A percentile compares a stretch with the other conserved stretches of the same genome.
Conservation (phyloP, 2,113 vertebrate species). For the Triplophysa tibetana region DNA sequence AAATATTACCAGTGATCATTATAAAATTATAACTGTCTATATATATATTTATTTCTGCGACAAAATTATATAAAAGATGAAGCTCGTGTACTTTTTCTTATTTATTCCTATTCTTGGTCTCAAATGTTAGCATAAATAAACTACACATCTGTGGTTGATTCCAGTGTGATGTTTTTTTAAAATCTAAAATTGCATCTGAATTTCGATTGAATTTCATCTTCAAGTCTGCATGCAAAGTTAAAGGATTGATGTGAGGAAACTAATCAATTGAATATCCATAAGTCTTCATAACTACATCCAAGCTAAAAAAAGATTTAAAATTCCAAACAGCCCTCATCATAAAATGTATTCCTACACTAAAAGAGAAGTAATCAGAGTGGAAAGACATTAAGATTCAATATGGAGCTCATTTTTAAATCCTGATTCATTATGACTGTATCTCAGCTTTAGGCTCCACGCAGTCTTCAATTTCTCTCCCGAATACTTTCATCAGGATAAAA, state of each 20-base stretch:
- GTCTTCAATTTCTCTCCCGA: neutral
- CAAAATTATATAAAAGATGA: too few relatives aligned
- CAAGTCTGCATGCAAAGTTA: constrained; percentile 60
- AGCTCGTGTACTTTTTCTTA: too few relatives aligned
- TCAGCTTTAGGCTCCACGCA: neutral
- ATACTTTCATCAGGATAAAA: constrained; percentile 22
- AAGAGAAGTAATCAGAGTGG: neutral
- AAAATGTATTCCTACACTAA: constrained; percentile 2
- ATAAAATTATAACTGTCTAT: too few relatives aligned
- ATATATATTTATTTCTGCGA: too few relatives aligned
- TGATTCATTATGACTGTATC: neutral
- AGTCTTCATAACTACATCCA: constrained; percentile 24
- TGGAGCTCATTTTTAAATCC: constrained; percentile 20
- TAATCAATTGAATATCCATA: constrained; percentile 35
- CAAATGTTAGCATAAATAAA: too few relatives aligned
- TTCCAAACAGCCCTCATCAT: constrained; percentile 31
- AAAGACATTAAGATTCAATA: constrained; percentile 4
- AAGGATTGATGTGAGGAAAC: constrained; percentile 43
- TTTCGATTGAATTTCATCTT: neutral
- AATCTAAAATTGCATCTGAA: too few relatives aligned
- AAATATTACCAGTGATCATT: too few relatives aligned
- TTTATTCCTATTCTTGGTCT: too few relatives aligned
- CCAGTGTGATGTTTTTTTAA: too few relatives aligned
- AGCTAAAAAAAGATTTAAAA: constrained; percentile 44
- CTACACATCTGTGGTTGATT: too few relatives aligned